Conservation (phyloP, 2,113 vertebrate genomes). For the Pristiophorus japonicus region DNA sequence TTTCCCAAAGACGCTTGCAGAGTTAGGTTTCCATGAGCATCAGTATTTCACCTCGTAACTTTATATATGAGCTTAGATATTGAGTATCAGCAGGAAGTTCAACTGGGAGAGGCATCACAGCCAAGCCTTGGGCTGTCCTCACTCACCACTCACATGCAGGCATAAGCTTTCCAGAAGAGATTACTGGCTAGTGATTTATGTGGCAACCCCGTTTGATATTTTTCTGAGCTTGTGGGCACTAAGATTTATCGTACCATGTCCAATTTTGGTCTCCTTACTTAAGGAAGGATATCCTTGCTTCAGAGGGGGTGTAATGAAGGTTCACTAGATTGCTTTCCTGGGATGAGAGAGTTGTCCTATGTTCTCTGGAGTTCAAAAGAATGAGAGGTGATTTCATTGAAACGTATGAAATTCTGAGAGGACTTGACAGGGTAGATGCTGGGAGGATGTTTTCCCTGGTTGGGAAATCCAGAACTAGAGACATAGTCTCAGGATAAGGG, state of each 20-base stretch:
- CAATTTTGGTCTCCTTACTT: background rate
- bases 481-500: too few species aligned
- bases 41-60: background rate
- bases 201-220: background rate
- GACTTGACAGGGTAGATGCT: background rate
- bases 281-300: background rate
- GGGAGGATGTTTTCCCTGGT: background rate
- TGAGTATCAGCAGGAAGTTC: too few species aligned
- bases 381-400: background rate
- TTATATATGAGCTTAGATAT: background rate
- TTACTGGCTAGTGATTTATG: background rate
- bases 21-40: background rate
- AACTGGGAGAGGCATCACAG: background rate
- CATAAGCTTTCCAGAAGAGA: background rate
- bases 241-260: background rate
- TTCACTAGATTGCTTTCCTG: background rate
- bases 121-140: background rate
- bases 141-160: background rate
- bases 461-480: too few species aligned
- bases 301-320: background rate
- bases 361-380: background rate
- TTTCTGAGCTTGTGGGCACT: background rate
- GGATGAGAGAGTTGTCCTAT: background rate
- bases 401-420: background rate
- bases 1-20: background rate